These are phyloP conservation scores for Drosophila takahashii DNA, from an alignment of 1,140 invertebrate species.

Conservation along the genomic window DNA sequence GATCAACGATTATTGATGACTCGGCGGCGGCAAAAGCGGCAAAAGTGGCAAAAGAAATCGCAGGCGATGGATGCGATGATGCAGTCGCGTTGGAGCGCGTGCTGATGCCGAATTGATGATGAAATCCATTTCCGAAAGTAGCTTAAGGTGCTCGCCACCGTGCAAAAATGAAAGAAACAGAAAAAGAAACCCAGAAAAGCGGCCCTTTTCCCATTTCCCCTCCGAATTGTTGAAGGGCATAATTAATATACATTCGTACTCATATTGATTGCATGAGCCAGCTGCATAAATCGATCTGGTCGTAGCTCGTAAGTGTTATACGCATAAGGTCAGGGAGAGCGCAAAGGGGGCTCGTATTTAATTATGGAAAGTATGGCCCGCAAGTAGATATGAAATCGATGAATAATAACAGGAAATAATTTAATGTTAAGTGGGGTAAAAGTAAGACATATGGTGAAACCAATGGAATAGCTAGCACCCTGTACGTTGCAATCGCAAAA, in stretches of 20 bases:
- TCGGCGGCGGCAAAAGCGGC: conserved; percentile 38
- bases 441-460: conserved; percentile 31
- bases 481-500: conserved; percentile 9
- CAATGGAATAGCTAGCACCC: conserved; percentile 15
- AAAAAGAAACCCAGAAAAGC: not conserved
- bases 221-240: conserved; percentile 20
- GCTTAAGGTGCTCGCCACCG: conserved; percentile 69
- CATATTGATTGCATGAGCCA: conserved; percentile 34
- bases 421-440: conserved; percentile 17
- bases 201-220: not conserved
- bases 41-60: conserved; percentile 16
- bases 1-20: conserved; percentile 83
- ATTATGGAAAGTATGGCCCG: conserved; percentile 7
- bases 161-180: not conserved
- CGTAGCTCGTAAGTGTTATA: conserved; percentile 17
- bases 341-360: conserved; percentile 5
- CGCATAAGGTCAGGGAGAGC: conserved; percentile 18
- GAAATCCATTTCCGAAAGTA: conserved; percentile 80
- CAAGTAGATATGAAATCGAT: conserved; percentile 4
- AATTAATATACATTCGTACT: conserved; percentile 39
- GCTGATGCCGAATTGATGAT: conserved; percentile 82
- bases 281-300: conserved; percentile 11
- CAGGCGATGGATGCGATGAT: conserved; percentile 21
- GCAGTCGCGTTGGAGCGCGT: conserved; percentile 47
- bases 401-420: conserved; percentile 40